Evolutionary conservation across 2,888 invertebrate genomes (phyloP).

Genomic region (Lasioglossum malachurum): DNA sequence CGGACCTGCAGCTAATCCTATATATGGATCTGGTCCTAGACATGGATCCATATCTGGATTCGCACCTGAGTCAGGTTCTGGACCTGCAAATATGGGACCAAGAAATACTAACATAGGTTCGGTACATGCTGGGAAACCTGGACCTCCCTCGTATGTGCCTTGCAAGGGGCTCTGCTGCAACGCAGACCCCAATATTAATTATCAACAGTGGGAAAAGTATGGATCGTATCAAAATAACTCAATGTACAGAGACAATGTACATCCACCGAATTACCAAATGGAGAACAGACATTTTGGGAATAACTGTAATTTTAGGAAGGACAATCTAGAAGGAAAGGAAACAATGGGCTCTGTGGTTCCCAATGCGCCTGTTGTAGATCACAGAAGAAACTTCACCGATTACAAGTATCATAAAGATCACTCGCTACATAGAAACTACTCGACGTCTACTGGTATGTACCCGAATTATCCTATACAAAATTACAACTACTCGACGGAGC

Average conservation of each 20-base stretch:
- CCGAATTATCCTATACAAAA: conserved; percentile 79
- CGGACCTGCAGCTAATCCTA: conserved; percentile 17
- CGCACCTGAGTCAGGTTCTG: conserved; percentile 25
- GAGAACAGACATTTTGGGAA: conserved; percentile 75
- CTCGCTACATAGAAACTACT: conserved; percentile 69
- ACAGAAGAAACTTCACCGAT: conserved; percentile 68
- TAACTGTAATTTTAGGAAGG: conserved; percentile 76
- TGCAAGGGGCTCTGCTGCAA: conserved; percentile 82
- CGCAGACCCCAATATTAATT: conserved; percentile 74
- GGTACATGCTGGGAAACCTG: conserved; percentile 67
- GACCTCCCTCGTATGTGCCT: conserved; percentile 65
- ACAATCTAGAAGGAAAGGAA: conserved; percentile 74
- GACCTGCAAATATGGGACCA: conserved; percentile 60
- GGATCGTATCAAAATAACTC: conserved; percentile 74
- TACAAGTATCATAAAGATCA: conserved; percentile 80
- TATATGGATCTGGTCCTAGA: conserved; percentile 28
- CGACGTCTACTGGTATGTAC: conserved; percentile 71
- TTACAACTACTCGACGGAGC: conserved; percentile 78
- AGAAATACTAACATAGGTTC: conserved; percentile 61
- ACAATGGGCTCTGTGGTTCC: conserved; percentile 47
- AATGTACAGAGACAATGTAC: conserved; percentile 78
- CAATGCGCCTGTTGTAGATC: conserved; percentile 67
- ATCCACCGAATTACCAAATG: conserved; percentile 69
- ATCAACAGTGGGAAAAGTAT: conserved; percentile 80
- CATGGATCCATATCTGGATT: conserved; percentile 21